Base-by-base conservation (phyloP, 1,140 invertebrate genomes). In the Cotesia typhae region DNA sequence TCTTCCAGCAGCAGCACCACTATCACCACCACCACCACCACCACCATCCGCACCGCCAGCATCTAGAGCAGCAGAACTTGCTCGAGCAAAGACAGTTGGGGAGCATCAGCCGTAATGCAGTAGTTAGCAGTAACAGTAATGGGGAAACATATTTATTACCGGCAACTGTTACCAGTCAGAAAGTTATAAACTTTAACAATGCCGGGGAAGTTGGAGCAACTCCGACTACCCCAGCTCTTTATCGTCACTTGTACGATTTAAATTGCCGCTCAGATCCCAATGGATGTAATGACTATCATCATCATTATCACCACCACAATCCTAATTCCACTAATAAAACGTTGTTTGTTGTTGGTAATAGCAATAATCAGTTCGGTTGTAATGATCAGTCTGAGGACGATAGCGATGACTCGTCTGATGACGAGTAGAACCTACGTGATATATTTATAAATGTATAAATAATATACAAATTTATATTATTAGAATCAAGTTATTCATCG, bases 221-320 rank as follows among this genome's bases (percentile, higher is more conserved):
- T 47, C 10, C 41, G 41, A 47, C 80, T 0, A 68, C 81, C 14
- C 75, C 81, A 1, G 81, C 76, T 1, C 68, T 86, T 12, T 87
- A 87, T 74, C 84, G 84, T 1, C 85, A 87, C 71, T 75, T 87
- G 65, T 87, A 87, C 53, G 85, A 86, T 5, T 3, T 20, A 20
- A 57, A 17, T 68, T 81, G 80, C 65, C 77, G 80, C 14, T 76
- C 81, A 59, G 80, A 85, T 64, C 28, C 78, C 64, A 82, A 28
- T 28, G 28, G 28, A 28, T n/a, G n/a, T n/a, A n/a, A n/a, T 72
- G 82, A 85, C 79, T 85, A 82, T 67, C 79, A 82, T 47, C 41
- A 47, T 47, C 41, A 47, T 47, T 47, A 47, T 47, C 41, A 47
- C 10, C 41, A 47, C 41, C 41, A 47, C 41, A 47, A 47, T 47